phyloP scores from a whole-genome alignment of 2,888 invertebrate genomes.

The Scaptomyza polygonia region DNA sequence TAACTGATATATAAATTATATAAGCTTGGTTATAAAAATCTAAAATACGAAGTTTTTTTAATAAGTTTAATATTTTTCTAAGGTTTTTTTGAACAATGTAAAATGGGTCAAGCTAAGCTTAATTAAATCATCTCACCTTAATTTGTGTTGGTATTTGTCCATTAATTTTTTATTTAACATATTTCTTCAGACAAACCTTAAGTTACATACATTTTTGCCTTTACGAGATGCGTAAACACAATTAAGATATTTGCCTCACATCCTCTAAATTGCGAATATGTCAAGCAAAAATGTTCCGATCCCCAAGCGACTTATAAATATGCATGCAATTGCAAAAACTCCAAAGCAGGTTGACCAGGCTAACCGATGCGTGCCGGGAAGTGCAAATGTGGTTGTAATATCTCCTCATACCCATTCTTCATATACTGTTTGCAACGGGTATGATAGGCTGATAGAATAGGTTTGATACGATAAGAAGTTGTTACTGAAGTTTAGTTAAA shows the following conservation, averaged over 20 bases:
- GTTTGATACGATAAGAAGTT: not conserved
- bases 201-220: not conserved
- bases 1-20: no score
- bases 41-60: no score
- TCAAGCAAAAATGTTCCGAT: constrained; percentile 47
- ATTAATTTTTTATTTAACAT: not conserved
- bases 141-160: not conserved
- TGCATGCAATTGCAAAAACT: constrained; percentile 58
- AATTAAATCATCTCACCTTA: not conserved
- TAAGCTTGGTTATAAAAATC: no score
- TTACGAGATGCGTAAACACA: not conserved
- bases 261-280: constrained; percentile 53
- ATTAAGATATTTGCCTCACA: constrained; percentile 53
- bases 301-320: constrained; percentile 65
- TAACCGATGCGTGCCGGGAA: constrained; percentile 42
- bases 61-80: not conserved
- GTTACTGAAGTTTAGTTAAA: not conserved
- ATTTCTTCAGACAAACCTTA: not conserved
- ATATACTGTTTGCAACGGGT: constrained; percentile 3
- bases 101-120: not conserved
- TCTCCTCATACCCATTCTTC: constrained; percentile 16
- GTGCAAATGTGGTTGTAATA: constrained; percentile 2
- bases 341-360: constrained; percentile 39
- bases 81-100: no score
- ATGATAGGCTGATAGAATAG: constrained; percentile 3